These are phyloP conservation scores for Centropus unirufus DNA, from an alignment of 2,113 vertebrate species.

Conservation along the genomic window DNA sequence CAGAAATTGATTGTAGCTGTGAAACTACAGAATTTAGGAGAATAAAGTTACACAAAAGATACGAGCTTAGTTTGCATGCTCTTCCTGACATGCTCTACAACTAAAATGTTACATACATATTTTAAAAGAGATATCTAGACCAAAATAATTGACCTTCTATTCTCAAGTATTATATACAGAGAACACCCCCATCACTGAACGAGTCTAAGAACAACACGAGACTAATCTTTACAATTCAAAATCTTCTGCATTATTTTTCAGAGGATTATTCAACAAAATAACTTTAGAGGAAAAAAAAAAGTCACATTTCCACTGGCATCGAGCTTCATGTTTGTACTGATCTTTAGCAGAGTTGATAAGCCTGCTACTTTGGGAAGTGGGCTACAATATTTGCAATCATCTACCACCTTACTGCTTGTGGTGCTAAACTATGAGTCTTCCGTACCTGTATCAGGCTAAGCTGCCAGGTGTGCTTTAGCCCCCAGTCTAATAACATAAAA, in stretches of 20 bases:
- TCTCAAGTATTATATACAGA: not conserved
- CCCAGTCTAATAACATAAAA: not conserved
- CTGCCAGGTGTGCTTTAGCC: not conserved
- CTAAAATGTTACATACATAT: not conserved
- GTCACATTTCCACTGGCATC: not conserved
- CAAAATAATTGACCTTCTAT: not conserved
- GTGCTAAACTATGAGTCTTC: not conserved
- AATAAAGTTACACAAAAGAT: not conserved
- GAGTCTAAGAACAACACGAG: not conserved
- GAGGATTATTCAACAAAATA: not conserved
- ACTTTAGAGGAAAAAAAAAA: not conserved
- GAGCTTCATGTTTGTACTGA: not conserved
- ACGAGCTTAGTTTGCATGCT: not conserved
- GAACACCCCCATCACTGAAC: not conserved
- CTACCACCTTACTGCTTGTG: not conserved
- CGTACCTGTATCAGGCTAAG: not conserved
- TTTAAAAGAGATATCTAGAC: not conserved
- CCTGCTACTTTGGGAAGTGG: not conserved
- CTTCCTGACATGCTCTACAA: not conserved
- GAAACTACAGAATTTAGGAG: not conserved
- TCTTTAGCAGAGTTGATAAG: not conserved
- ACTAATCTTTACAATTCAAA: not conserved
- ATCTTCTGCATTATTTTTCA: not conserved
- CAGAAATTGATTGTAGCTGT: not conserved
- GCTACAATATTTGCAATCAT: not conserved